Evolutionary conservation across 2,113 vertebrate species (phyloP).

Genomic region (Forbesichthys papilliferus): DNA sequence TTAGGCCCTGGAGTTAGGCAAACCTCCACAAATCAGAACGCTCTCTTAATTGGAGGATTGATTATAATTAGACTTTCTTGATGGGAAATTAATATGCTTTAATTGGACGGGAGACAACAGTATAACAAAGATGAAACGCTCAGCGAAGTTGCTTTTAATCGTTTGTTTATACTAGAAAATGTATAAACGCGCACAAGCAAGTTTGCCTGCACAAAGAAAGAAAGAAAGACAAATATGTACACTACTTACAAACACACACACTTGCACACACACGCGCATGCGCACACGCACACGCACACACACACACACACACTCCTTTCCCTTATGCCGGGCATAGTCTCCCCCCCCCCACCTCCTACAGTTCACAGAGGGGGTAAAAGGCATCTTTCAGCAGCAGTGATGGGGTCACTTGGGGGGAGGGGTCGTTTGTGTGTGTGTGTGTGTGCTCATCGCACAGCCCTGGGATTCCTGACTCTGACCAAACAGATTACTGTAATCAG

Average conservation of each 20-base stretch:
- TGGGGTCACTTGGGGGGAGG: too few species aligned
- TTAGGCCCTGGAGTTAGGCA: slow-evolving; percentile 83
- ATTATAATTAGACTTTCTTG: slow-evolving; percentile 92
- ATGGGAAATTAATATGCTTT: slow-evolving; percentile 65
- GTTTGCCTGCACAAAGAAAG: neutral
- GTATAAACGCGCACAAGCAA: neutral
- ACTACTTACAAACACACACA: slow-evolving; percentile 4
- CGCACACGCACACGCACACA: neutral
- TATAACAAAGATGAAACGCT: slow-evolving; percentile 79
- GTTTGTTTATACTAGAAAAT: neutral
- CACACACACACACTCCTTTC: neutral
- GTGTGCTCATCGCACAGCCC: slow-evolving; percentile 36
- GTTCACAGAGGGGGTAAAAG: neutral
- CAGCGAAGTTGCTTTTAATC: neutral
- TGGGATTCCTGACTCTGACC: slow-evolving; percentile 39
- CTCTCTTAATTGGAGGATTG: slow-evolving; percentile 87
- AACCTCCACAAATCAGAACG: slow-evolving; percentile 86
- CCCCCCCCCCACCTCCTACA: neutral
- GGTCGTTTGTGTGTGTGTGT: slow-evolving; percentile 27
- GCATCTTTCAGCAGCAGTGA: too few species aligned
- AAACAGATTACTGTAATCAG: slow-evolving; percentile 33
- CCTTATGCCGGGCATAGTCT: neutral
- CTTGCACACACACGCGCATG: slow-evolving; percentile 3
- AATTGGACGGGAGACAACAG: slow-evolving; percentile 76
- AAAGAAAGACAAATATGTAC: slow-evolving; percentile 18